phyloP scores from a whole-genome alignment of 2,888 invertebrate species.

The Calameuta filiformis region DNA sequence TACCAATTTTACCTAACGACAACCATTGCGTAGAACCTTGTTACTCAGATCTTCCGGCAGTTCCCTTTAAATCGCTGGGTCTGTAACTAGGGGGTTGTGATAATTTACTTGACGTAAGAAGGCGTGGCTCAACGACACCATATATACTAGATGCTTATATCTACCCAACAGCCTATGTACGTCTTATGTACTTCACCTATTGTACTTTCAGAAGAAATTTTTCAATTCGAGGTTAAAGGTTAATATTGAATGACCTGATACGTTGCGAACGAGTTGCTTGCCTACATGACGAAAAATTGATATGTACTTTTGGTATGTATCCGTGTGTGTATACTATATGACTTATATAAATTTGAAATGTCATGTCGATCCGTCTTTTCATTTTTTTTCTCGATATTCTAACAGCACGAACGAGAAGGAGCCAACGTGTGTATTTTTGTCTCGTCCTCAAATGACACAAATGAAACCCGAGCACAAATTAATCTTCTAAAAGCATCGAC shows the following conservation, averaged over 20 bases:
- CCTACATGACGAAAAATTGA: background rate
- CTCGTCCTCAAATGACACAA: background rate
- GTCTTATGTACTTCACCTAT: background rate
- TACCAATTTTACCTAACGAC: background rate
- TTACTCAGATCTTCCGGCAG: constrained; percentile 31
- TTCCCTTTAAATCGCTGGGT: constrained; percentile 32
- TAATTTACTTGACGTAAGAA: constrained; percentile 29
- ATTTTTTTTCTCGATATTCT: background rate
- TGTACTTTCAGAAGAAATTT: background rate
- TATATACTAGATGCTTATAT: background rate
- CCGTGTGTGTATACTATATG: background rate
- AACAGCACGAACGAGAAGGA: background rate
- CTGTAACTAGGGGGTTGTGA: constrained; percentile 32
- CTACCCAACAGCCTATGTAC: background rate
- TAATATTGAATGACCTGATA: background rate
- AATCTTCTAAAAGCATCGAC: constrained; percentile 41
- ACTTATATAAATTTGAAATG: background rate
- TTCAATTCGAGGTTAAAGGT: background rate
- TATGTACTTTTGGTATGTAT: background rate
- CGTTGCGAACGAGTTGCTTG: background rate
- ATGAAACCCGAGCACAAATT: constrained; percentile 28
- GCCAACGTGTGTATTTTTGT: background rate
- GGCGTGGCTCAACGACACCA: background rate
- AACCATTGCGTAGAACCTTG: constrained; percentile 11
- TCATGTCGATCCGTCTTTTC: background rate